phyloP scores from a whole-genome alignment of 2,888 invertebrate species.

The Merodon equestris region DNA sequence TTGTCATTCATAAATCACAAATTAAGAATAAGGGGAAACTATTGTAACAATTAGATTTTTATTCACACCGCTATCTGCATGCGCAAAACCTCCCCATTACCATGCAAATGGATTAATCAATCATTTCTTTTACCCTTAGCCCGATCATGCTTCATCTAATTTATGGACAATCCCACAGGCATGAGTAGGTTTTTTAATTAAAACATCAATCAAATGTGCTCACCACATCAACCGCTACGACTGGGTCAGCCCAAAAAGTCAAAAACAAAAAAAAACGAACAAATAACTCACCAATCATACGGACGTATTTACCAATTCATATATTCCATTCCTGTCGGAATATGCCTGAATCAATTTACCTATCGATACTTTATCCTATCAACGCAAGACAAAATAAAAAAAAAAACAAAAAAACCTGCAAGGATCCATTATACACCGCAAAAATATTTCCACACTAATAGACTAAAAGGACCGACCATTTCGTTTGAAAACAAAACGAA shows the following conservation, averaged over 20 bases:
- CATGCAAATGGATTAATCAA: conserved; percentile 57
- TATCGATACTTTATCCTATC: conserved; percentile 36
- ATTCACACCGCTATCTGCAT: background rate
- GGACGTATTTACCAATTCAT: too few species aligned
- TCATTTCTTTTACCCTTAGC: conserved; percentile 27
- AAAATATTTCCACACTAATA: conserved; percentile 57
- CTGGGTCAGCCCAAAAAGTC: conserved; percentile 41
- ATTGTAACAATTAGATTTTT: conserved; percentile 36
- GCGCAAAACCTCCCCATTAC: conserved; percentile 16
- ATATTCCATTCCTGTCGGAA: too few species aligned
- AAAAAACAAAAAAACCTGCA: too few species aligned
- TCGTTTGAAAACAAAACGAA: conserved; percentile 2
- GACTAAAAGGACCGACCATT: conserved; percentile 24
- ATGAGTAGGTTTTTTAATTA: conserved; percentile 65
- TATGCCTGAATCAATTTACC: conserved; percentile 42
- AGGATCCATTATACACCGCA: conserved; percentile 17
- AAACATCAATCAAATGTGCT: conserved; percentile 69
- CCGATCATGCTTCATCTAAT: conserved; percentile 36
- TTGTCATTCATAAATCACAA: too few species aligned
- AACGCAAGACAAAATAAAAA: conserved; percentile 23
- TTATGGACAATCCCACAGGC: conserved; percentile 1
- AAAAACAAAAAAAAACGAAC: too few species aligned
- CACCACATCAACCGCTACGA: conserved; percentile 38
- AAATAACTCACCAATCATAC: conserved; percentile 28
- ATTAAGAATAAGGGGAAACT: too few species aligned